Evolutionary conservation across 2,113 vertebrate genomes (phyloP).

Genomic region (Fregata magnificens): DNA sequence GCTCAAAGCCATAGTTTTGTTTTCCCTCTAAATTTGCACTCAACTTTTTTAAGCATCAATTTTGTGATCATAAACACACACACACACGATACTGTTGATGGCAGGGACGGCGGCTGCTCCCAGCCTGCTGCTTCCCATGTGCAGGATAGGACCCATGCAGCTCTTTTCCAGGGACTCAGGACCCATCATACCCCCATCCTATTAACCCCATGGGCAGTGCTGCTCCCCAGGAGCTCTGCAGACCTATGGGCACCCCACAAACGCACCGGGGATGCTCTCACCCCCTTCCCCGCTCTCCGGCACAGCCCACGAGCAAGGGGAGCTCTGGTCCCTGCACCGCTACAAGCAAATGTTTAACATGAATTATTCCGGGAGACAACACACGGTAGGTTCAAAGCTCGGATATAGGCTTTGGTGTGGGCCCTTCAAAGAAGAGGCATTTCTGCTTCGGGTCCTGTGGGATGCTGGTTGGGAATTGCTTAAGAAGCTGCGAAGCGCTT

Average conservation of each 20-base stretch:
- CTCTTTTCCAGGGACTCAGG: not conserved
- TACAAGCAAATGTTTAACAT: not conserved
- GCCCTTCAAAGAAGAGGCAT: constrained; percentile 27
- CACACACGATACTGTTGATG: fast-evolving
- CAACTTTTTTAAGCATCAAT: not conserved
- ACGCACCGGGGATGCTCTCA: fast-evolving
- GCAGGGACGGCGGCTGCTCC: not conserved
- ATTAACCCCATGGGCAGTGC: not conserved
- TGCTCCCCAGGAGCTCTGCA: not conserved
- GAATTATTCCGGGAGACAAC: not conserved
- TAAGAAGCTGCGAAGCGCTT: not conserved
- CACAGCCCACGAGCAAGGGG: not conserved
- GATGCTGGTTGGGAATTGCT: not conserved
- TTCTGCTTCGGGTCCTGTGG: not conserved
- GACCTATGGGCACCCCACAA: not conserved
- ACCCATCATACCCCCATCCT: not conserved
- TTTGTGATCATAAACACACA: not conserved
- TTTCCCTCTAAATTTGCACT: not conserved
- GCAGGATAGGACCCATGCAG: not conserved
- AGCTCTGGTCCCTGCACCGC: not conserved
- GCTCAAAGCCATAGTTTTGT: not conserved
- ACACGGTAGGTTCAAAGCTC: not conserved
- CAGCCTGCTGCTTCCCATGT: not conserved
- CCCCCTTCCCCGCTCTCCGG: not conserved
- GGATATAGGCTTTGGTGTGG: not conserved